Evolutionary conservation across 2,113 vertebrate genomes (phyloP), one percentile per base, ranked within the genome.

Genomic region (Acrocephalus arundinaceus): DNA sequence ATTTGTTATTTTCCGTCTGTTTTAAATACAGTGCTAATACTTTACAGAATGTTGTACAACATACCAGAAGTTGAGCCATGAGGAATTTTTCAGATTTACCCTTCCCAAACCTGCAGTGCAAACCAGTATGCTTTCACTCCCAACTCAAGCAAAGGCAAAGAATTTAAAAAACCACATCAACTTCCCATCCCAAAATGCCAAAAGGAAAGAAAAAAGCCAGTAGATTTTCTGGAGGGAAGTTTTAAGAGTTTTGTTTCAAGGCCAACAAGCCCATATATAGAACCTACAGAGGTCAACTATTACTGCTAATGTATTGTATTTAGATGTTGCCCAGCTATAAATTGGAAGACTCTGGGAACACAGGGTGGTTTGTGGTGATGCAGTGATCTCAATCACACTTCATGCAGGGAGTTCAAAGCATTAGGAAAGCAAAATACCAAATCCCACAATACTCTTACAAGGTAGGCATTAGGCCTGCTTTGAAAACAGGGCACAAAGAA

Each of bases 1-100:
- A 14, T 66, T 89, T 71, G 31, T 49, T 86, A 41, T 57, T 93
- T 92, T 86, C 73, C 6, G 23, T 89, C 80, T 80, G 37, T 79
- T 96, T 92, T 88, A 87, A 86, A 93, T 92, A 39, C n/a, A 58
- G n/a, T 66, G 52, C 75, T 88, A 83, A 76, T 73, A 41, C 55
- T 93, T 93, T 54, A 73, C 71, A 87, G 62, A 73, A 68, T 70
- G 63, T 70, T 73, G 25, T 93, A 52, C 28, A 76, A 9, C 25
- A 30, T 73, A 70, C 41, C 45, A 46, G 30, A 85, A 83, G 25
- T 46, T 91, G 41, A 91, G 39, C 35, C 66, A 41, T 0, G 4
- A 55, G 35, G 67, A 75, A 43, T 76, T 93, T 90, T 91, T 85
- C 74, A 83, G 15, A 49, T 85, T 90, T 88, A 46, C 14, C 18